These are phyloP conservation scores for Heliconius hewitsoni DNA, from an alignment of 1,140 invertebrate species.

Conservation along the genomic window DNA sequence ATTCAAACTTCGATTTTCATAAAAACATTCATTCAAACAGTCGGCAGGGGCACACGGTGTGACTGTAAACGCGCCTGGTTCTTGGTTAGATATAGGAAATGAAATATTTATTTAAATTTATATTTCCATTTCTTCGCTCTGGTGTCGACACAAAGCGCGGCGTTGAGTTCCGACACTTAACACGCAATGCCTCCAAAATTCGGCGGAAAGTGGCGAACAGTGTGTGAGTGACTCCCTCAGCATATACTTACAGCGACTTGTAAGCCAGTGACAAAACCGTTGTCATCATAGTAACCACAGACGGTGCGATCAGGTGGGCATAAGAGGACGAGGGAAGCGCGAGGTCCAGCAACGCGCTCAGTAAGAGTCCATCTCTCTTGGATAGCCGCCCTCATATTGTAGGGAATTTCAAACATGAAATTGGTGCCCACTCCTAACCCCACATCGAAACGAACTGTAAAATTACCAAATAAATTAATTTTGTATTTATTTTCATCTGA, in stretches of 20 bases:
- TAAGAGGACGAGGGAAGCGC: constrained; percentile 34
- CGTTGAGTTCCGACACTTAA: too few relatives aligned
- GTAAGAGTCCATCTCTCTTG: constrained; percentile 31
- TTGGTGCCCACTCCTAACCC: constrained; percentile 27
- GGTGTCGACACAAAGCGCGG: too few relatives aligned
- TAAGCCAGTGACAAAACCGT: constrained; percentile 50
- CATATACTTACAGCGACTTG: constrained; percentile 56
- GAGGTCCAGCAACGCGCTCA: not conserved
- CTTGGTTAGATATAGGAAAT: too few relatives aligned
- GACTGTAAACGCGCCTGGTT: too few relatives aligned
- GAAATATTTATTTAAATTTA: too few relatives aligned
- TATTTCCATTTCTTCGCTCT: too few relatives aligned
- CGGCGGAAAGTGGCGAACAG: too few relatives aligned
- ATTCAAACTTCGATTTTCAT: too few relatives aligned
- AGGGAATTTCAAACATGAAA: constrained; percentile 44
- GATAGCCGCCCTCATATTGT: constrained; percentile 18
- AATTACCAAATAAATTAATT: not conserved
- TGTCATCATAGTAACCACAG: constrained; percentile 52
- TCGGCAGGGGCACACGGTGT: too few relatives aligned
- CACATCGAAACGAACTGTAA: constrained; percentile 42
- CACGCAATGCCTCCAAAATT: too few relatives aligned
- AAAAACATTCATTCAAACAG: too few relatives aligned
- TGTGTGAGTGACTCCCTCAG: too few relatives aligned
- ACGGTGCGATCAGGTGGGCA: constrained; percentile 43
- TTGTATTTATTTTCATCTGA: not conserved